These are phyloP conservation scores for Morinoia aosen DNA, from an alignment of 2,888 invertebrate genomes.

Conservation along the genomic window DNA sequence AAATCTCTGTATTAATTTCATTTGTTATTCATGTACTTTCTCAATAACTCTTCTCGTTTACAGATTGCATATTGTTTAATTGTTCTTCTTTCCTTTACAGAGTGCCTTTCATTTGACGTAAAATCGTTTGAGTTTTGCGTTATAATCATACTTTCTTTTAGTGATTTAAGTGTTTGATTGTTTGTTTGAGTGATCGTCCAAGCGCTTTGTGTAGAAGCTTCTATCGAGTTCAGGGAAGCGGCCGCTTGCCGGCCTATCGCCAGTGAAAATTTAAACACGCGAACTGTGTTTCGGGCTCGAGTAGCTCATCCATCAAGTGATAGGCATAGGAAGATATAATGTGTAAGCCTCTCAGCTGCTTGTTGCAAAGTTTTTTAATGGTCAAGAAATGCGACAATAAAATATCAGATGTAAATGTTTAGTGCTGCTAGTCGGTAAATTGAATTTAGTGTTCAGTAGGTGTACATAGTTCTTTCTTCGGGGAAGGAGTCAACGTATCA, in stretches of 20 bases:
- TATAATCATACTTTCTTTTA: conserved; percentile 35
- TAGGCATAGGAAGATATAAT: neutral
- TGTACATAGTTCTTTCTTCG: neutral
- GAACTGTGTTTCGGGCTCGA: neutral
- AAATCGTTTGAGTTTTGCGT: conserved; percentile 53
- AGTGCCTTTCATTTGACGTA: conserved; percentile 52
- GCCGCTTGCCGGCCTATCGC: neutral
- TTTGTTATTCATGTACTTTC: too few relatives aligned
- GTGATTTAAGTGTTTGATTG: conserved; percentile 51
- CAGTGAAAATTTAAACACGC: neutral
- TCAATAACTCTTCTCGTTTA: too few relatives aligned
- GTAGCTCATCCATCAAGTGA: neutral
- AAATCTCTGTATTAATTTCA: too few relatives aligned
- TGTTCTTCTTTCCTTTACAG: conserved; percentile 6
- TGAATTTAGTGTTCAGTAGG: neutral
- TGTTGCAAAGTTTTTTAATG: neutral
- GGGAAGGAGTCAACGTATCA: neutral
- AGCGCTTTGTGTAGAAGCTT: neutral
- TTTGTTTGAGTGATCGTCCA: conserved; percentile 30
- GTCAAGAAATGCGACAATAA: neutral
- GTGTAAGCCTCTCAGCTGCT: neutral
- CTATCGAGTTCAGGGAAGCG: neutral
- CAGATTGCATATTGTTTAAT: neutral
- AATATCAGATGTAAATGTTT: neutral
- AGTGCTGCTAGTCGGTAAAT: neutral